A percentile compares a stretch with the other conserved stretches of the same genome.
Evolutionary conservation across 2,113 vertebrate genomes (phyloP).

Genomic region (Lathamus discolor): DNA sequence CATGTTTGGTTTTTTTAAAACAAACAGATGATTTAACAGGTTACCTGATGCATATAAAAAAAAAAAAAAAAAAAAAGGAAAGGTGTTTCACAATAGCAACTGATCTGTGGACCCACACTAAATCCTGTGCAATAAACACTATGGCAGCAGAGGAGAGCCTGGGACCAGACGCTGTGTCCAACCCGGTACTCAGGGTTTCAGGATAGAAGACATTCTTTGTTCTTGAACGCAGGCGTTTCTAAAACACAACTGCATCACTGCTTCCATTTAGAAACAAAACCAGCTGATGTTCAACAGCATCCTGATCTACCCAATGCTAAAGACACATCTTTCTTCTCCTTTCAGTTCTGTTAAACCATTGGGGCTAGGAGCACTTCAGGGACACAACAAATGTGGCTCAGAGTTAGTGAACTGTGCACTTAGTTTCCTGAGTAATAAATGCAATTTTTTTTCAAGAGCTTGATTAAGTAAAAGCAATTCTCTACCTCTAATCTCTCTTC

Average conservation of each 20-base stretch:
- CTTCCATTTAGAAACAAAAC: neutral
- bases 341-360: neutral
- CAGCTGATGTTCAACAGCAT: neutral
- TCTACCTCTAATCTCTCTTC: neutral
- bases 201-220: rapidly evolving
- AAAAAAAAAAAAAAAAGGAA: neutral
- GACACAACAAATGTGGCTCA: neutral
- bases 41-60: neutral
- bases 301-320: neutral
- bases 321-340: neutral
- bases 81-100: neutral
- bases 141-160: neutral
- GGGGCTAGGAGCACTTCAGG: neutral
- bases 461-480: neutral
- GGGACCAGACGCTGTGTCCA: neutral
- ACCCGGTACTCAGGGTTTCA: neutral
- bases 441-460: neutral
- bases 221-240: neutral
- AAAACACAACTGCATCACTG: neutral
- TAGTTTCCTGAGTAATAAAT: neutral
- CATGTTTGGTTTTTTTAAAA: neutral
- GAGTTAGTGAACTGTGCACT: neutral
- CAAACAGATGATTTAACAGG: neutral
- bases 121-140: neutral
- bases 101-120: neutral